Evolutionary conservation across 2,113 vertebrate species (phyloP).

Genomic region (Plotosus lineatus): DNA sequence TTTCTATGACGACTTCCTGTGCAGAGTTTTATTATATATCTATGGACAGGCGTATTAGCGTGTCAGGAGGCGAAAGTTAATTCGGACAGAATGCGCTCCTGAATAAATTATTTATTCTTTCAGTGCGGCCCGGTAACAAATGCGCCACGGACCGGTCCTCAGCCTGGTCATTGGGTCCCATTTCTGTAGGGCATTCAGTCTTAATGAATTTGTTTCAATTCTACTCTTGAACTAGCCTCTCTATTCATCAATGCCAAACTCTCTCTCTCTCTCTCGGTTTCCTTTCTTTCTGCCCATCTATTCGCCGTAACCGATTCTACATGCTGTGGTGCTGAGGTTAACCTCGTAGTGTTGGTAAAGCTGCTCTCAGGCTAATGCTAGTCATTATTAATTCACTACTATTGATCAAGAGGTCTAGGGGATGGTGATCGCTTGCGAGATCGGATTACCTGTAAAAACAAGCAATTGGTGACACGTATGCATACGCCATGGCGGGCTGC

Average conservation of each 20-base stretch:
- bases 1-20: no score
- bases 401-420: constrained; percentile 67
- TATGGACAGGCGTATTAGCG: no score
- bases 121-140: no score
- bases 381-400: constrained; percentile 72
- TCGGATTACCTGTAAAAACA: constrained; percentile 66
- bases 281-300: neutral
- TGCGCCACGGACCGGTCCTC: no score
- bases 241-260: neutral
- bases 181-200: no score
- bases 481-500: neutral
- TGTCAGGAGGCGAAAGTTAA: no score
- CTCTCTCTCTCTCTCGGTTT: neutral
- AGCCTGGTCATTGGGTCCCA: no score
- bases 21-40: no score
- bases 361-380: constrained; percentile 52
- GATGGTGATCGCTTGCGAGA: constrained; percentile 68
- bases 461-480: constrained; percentile 31
- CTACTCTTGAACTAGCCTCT: neutral
- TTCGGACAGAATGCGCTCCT: no score
- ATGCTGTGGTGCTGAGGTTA: constrained; percentile 42
- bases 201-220: neutral
- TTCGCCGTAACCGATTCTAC: neutral
- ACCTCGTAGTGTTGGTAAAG: constrained; percentile 51
- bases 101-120: no score